Evolutionary conservation across 30 jellyfish, hydroid and myxozoan genomes (phyloP), one percentile per base, ranked within the genome.

Genomic region (Rhopilema esculentum): DNA sequence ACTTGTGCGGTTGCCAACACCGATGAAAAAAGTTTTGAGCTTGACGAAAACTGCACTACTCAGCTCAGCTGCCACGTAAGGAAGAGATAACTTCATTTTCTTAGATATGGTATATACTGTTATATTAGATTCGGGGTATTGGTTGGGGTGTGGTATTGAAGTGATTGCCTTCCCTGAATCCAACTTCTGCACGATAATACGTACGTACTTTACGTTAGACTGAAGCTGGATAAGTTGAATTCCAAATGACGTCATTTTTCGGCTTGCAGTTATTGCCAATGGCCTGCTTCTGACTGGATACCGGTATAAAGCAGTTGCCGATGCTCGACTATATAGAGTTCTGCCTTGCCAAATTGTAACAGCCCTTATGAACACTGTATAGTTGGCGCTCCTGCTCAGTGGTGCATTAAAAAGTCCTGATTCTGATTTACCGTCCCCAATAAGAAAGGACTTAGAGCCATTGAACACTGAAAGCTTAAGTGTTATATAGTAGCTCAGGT

Each of bases 11-110:
- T 49, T 74, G 29, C 90, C 96, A 64, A 66, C 77, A 6, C 96
- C 96, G 27, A 88, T 32, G 26, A 49, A 78, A 49, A 76, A 88
- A 0, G 18, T 22, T 2, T 33, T 68, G 18, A 22, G 30, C 23
- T 33, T 16, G 17, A 48, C 72, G 20, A 88, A 27, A 33, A 48
- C 65, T 17, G 64, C 31, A 16, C 31, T 52, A 75, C 80, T 29
- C 0, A 88, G 80, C 87, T 88, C 96, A 8, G 96, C 96, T 4
- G 96, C 29, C 15, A 78, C 87, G 24, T 88, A 88, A 28, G 96
- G 91, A 28, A 50, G 57, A 6, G 28, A 4, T 25, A 70, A 53
- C 4, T 32, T 25, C 27, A 23, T 15, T 27, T 49, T 16, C 30
- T 86, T 75, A 9, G 94, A 75, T 0, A 25, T 69, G 7, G 88